A percentile compares a stretch with the other conserved stretches of the same genome.
Conservation (phyloP, 2,113 vertebrate species). For the Prionailurus bengalensis region DNA sequence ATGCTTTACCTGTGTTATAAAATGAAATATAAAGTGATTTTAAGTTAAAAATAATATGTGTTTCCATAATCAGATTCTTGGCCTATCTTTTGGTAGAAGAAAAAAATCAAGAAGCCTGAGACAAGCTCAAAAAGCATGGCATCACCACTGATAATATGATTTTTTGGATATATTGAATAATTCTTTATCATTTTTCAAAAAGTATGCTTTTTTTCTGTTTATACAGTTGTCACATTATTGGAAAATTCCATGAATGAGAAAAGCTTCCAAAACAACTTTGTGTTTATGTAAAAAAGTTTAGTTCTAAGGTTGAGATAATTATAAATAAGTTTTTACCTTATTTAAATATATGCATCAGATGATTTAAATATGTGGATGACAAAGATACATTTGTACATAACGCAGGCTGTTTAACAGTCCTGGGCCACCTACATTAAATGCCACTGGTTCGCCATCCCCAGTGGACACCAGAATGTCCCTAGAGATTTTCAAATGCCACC, state of each 20-base stretch:
- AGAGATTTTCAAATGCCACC: background rate
- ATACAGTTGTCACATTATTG: background rate
- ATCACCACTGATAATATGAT: background rate
- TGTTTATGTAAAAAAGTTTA: background rate
- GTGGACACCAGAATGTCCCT: background rate
- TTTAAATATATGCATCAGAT: background rate
- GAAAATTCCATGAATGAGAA: background rate
- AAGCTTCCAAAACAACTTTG: background rate
- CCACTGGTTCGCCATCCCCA: background rate
- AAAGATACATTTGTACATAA: background rate
- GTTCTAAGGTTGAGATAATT: background rate
- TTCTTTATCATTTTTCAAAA: background rate
- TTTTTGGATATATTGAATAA: background rate
- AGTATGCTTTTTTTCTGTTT: background rate
- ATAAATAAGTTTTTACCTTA: background rate
- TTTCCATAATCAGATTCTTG: background rate
- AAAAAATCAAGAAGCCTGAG: background rate
- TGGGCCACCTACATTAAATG: background rate
- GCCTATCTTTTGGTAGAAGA: background rate
- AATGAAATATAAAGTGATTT: background rate
- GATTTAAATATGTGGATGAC: background rate
- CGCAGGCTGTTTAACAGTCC: background rate
- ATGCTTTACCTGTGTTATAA: background rate
- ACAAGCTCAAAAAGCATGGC: background rate
- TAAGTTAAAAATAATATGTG: background rate